Conservation (phyloP, 2,888 invertebrate genomes). For the Lithophane ornitopus region DNA sequence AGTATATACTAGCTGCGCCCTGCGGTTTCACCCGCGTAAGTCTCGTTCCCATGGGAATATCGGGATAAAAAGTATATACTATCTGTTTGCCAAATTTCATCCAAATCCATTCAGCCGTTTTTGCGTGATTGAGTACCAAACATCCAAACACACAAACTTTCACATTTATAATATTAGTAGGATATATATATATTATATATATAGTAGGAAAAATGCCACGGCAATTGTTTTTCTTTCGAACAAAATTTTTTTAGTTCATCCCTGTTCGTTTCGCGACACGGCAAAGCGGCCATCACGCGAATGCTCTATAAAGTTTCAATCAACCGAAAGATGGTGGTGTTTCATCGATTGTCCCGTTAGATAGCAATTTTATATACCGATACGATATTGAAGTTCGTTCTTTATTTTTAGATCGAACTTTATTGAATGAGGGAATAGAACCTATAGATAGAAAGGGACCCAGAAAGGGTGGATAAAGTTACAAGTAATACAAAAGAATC, state of each 20-base stretch:
- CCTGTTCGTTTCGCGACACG: conserved; percentile 59
- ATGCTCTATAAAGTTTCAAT: conserved; percentile 81
- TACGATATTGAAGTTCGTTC: conserved; percentile 52
- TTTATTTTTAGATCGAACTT: conserved; percentile 53
- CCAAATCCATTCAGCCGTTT: too few relatives aligned
- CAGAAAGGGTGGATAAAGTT: not conserved
- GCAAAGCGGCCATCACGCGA: conserved; percentile 77
- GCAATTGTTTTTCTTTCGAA: not conserved
- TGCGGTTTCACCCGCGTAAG: too few relatives aligned
- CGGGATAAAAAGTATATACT: too few relatives aligned
- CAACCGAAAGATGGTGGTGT: conserved; percentile 78
- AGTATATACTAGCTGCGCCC: too few relatives aligned
- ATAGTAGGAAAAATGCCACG: too few relatives aligned
- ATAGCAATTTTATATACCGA: conserved; percentile 64
- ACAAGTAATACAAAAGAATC: not conserved
- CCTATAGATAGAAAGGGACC: too few relatives aligned
- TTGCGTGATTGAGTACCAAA: too few relatives aligned
- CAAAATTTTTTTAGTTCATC: conserved; percentile 46
- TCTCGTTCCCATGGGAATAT: too few relatives aligned
- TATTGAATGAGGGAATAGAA: not conserved
- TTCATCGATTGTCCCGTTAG: conserved; percentile 79
- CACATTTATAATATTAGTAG: too few relatives aligned
- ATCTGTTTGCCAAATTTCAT: too few relatives aligned
- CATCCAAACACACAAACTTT: too few relatives aligned
- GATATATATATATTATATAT: too few relatives aligned